A percentile compares a stretch with the other conserved stretches of the same genome.
Conservation (phyloP, 2,113 vertebrate genomes). For the Sarotherodon lohbergeri region DNA sequence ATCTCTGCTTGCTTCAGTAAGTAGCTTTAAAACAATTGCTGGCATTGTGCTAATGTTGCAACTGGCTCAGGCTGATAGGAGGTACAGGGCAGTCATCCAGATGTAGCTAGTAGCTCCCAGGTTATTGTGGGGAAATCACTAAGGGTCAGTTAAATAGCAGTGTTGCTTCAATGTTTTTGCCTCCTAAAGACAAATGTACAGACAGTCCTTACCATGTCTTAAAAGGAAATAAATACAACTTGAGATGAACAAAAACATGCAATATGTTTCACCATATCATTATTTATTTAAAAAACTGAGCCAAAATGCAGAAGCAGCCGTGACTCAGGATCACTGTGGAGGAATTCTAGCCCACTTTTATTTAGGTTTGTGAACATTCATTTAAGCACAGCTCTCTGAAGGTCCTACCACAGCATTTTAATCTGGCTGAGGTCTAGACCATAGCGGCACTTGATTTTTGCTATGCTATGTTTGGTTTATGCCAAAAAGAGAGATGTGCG, state of each 20-base stretch:
- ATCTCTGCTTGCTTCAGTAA: not conserved
- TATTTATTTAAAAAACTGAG: not conserved
- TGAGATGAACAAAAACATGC: not conserved
- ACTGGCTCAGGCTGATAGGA: not conserved
- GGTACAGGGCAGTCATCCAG: not conserved
- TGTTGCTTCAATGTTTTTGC: not conserved
- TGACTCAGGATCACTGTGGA: not conserved
- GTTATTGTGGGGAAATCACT: fast-evolving
- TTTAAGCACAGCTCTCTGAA: not conserved
- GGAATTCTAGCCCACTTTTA: not conserved
- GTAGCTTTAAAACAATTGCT: not conserved
- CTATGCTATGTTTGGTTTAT: not conserved
- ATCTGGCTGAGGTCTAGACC: not conserved
- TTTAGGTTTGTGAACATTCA: not conserved
- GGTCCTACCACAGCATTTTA: not conserved
- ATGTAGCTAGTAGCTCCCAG: not conserved
- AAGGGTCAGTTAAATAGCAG: not conserved
- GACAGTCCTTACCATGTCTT: not conserved
- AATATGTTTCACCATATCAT: not conserved
- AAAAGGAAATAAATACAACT: not conserved
- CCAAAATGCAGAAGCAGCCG: not conserved
- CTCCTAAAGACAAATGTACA: not conserved
- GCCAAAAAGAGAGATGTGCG: not conserved
- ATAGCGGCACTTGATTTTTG: not conserved
- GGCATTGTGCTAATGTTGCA: not conserved